These are phyloP conservation scores for Oncorhynchus tshawytscha DNA, from an alignment of 2,113 vertebrate genomes.

Conservation along the genomic window DNA sequence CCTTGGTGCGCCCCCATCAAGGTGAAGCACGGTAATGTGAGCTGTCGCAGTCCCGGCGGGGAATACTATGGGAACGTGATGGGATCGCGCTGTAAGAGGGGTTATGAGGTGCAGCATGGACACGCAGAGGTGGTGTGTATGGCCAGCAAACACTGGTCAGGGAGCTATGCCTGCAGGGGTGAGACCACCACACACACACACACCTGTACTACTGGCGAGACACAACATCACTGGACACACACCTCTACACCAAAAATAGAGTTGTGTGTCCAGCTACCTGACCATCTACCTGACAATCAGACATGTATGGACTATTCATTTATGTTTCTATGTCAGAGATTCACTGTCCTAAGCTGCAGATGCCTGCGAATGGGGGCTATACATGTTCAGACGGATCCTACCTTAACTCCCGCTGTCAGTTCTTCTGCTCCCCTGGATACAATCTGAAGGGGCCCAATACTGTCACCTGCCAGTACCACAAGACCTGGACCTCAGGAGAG, in stretches of 20 bases:
- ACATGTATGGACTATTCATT: not conserved
- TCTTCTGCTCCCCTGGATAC: conserved; percentile 91
- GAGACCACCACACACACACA: conserved; percentile 48
- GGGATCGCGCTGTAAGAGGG: conserved; percentile 88
- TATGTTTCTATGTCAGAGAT: conserved; percentile 76
- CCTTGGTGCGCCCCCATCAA: conserved; percentile 95
- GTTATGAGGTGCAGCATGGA: conserved; percentile 85
- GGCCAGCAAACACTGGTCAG: conserved; percentile 91
- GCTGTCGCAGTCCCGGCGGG: conserved; percentile 85
- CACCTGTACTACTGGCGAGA: not conserved
- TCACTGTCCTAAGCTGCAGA: conserved; percentile 83
- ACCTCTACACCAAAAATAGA: not conserved
- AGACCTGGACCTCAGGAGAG: conserved; percentile 81
- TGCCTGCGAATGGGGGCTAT: conserved; percentile 88
- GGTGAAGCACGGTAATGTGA: conserved; percentile 89
- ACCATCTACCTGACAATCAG: not conserved
- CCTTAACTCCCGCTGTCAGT: conserved; percentile 93
- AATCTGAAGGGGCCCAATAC: conserved; percentile 84
- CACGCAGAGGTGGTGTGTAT: conserved; percentile 87
- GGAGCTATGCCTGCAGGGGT: conserved; percentile 92
- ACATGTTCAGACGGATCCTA: conserved; percentile 93
- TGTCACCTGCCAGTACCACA: conserved; percentile 84
- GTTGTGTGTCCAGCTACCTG: too few species aligned
- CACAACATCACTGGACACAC: not conserved
- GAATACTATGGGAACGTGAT: conserved; percentile 86